Evolutionary conservation across 2,797 vertebrate species (phyloP).

Genomic region (Sebastes diploproa): DNA sequence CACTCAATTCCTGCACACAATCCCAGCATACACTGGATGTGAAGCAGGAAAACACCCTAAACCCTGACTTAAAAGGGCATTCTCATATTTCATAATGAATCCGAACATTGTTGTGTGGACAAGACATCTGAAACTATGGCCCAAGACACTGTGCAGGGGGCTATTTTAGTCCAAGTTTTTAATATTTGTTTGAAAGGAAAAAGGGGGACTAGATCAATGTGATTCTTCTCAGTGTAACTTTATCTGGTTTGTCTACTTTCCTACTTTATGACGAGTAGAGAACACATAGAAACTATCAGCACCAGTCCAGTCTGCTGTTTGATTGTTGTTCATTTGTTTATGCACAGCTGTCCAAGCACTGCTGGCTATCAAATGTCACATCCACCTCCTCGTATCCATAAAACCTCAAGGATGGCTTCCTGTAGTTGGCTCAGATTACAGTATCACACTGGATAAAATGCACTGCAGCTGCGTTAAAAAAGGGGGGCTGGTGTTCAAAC

Average conservation of each 20-base stretch:
- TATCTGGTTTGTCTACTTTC: background rate
- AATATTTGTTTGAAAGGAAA: background rate
- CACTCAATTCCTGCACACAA: no score
- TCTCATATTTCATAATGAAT: background rate
- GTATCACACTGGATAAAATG: background rate
- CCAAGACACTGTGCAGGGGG: background rate
- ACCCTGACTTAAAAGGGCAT: background rate
- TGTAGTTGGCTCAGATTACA: conserved; percentile 26
- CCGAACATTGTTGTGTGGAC: background rate
- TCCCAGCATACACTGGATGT: background rate
- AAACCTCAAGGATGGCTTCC: conserved; percentile 2
- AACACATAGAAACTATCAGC: background rate
- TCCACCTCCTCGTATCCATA: background rate
- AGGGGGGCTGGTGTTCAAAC: background rate
- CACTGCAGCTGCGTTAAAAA: conserved; percentile 1
- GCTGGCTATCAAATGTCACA: conserved; percentile 20
- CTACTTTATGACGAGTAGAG: background rate
- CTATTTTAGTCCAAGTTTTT: background rate
- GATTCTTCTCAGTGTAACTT: background rate
- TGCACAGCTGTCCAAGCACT: conserved; percentile 4
- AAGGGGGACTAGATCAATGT: background rate
- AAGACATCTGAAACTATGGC: background rate
- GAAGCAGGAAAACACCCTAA: background rate
- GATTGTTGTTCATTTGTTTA: background rate
- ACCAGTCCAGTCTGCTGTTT: background rate